Conservation (phyloP, 2,113 vertebrate genomes). For the Desmodus rotundus region DNA sequence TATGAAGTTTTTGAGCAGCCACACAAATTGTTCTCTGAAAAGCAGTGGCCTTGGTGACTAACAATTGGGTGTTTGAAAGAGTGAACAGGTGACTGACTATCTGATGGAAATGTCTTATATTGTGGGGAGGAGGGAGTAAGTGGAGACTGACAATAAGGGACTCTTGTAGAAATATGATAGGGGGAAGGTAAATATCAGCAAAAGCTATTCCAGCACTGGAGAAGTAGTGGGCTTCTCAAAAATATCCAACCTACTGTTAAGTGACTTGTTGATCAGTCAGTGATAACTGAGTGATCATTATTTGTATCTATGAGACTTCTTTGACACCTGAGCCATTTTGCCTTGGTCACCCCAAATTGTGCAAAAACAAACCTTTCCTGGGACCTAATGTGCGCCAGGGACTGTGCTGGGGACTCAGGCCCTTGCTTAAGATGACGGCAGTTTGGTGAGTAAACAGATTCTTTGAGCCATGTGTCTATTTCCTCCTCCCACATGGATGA, state of each 20-base stretch:
- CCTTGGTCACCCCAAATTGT: background rate
- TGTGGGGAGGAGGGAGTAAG: background rate
- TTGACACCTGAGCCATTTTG: background rate
- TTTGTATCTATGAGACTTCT: background rate
- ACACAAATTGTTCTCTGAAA: background rate
- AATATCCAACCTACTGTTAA: background rate
- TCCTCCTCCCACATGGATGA: background rate
- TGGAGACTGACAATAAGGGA: background rate
- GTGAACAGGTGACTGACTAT: background rate
- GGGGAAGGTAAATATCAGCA: background rate
- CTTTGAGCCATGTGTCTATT: background rate
- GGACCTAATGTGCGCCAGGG: accelerated
- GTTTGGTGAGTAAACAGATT: background rate
- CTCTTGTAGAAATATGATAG: background rate
- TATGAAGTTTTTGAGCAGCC: background rate
- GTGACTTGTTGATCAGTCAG: background rate
- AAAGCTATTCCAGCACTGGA: background rate
- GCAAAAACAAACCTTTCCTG: background rate
- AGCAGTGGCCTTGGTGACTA: background rate
- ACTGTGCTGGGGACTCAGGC: background rate
- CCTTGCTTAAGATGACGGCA: background rate
- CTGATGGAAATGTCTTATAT: background rate
- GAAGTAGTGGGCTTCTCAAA: background rate
- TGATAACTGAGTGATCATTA: background rate
- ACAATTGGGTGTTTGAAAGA: background rate